phyloP scores from a whole-genome alignment of 2,888 invertebrate species.

The Limnephilus lunatus region DNA sequence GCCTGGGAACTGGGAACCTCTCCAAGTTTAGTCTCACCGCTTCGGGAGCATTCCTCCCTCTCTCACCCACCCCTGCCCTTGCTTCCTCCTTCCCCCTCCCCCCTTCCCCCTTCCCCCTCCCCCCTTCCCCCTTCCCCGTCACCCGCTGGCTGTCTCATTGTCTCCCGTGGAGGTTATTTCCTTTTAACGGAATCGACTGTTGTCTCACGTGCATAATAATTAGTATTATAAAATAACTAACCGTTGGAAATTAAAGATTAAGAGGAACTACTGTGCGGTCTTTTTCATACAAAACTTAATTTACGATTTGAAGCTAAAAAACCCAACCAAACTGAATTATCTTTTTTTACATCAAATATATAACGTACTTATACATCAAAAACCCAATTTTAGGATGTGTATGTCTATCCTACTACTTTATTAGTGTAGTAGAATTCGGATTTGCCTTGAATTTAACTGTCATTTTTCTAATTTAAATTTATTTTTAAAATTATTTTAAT shows the following conservation, averaged over 20 bases:
- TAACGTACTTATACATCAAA: too few relatives aligned
- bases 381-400: too few relatives aligned
- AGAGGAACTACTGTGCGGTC: background rate
- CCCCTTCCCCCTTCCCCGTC: background rate
- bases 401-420: too few relatives aligned
- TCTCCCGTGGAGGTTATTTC: slow-evolving; percentile 19
- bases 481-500: too few relatives aligned
- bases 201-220: background rate
- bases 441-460: too few relatives aligned
- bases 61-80: background rate
- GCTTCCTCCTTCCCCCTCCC: background rate
- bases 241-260: background rate
- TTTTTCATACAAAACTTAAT: too few relatives aligned
- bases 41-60: slow-evolving; percentile 9
- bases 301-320: too few relatives aligned
- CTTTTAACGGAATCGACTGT: background rate
- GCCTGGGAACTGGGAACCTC: background rate
- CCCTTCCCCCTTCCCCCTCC: background rate
- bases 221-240: background rate
- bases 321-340: too few relatives aligned
- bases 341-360: too few relatives aligned
- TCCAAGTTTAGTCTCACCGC: background rate
- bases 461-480: too few relatives aligned
- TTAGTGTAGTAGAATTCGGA: too few relatives aligned
- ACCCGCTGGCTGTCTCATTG: slow-evolving; percentile 10